A percentile compares a stretch with the other conserved stretches of the same genome.
These are phyloP conservation scores for Diceros bicornis DNA, from an alignment of 2,797 vertebrate species.

Conservation along the genomic window DNA sequence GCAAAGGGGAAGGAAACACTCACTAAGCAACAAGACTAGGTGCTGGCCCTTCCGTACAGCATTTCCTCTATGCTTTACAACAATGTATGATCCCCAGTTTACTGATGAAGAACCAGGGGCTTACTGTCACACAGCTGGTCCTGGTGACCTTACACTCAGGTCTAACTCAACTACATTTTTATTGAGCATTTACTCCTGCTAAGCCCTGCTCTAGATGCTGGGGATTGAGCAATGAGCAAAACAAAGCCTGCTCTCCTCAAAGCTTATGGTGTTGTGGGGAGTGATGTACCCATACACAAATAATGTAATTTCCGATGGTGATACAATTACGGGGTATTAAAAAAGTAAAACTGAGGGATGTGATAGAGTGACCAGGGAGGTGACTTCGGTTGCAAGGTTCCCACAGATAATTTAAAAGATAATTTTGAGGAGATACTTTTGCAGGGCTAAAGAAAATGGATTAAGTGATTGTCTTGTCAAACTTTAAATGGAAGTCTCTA, in stretches of 20 bases:
- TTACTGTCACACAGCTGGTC: background rate
- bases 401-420: constrained; percentile 15
- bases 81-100: background rate
- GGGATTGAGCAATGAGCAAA: background rate
- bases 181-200: background rate
- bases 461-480: constrained; percentile 18
- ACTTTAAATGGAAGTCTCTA: constrained; percentile 51
- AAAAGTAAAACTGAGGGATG: constrained; percentile 52
- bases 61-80: constrained; percentile 54
- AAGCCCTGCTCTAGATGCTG: background rate
- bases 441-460: constrained; percentile 51
- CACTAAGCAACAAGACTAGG: background rate
- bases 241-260: background rate
- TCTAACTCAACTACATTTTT: background rate
- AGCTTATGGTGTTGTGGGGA: background rate
- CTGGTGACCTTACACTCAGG: background rate
- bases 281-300: background rate
- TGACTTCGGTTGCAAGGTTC: background rate
- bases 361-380: background rate
- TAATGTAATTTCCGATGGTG: background rate
- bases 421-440: constrained; percentile 19
- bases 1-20: constrained; percentile 65
- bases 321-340: background rate
- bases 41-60: background rate
- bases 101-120: background rate